A percentile compares a stretch with the other conserved stretches of the same genome.
These are phyloP conservation scores for Oxystoma pomonae DNA, from an alignment of 2,888 invertebrate genomes.

Conservation along the genomic window DNA sequence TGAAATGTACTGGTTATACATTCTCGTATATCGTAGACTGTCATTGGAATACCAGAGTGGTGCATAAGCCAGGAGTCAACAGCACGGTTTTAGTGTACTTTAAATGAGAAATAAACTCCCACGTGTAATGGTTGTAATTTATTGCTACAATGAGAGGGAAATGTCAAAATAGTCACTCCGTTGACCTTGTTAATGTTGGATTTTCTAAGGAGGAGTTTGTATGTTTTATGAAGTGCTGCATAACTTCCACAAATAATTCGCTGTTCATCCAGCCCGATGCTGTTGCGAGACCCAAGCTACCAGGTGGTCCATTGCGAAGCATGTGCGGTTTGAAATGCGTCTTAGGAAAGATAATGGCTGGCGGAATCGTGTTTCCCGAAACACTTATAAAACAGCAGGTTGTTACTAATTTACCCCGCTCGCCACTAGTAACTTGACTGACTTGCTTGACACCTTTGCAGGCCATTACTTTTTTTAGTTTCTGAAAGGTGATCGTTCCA, in stretches of 20 bases:
- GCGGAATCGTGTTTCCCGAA: conserved; percentile 6
- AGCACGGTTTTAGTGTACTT: conserved; percentile 18
- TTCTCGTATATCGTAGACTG: conserved; percentile 9
- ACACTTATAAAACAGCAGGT: conserved; percentile 12
- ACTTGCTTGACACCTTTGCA: conserved; percentile 16
- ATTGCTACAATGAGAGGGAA: too few relatives aligned
- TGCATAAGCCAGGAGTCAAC: conserved; percentile 38
- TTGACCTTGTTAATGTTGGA: conserved; percentile 34
- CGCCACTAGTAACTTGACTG: conserved; percentile 10
- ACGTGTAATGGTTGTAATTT: conserved; percentile 19
- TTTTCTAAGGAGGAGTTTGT: conserved; percentile 29
- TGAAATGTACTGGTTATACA: conserved; percentile 31
- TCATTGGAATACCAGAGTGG: conserved; percentile 10
- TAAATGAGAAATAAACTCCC: conserved; percentile 15
- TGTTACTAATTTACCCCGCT: conserved; percentile 9
- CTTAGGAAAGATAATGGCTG: conserved; percentile 8
- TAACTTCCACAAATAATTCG: conserved; percentile 1
- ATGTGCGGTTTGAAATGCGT: conserved; percentile 17
- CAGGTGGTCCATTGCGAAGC: background rate
- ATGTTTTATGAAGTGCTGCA: conserved; percentile 21
- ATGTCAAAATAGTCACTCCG: conserved; percentile 38
- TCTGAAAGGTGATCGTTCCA: conserved; percentile 22
- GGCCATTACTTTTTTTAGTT: conserved; percentile 20
- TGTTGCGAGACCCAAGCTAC: background rate
- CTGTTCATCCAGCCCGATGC: background rate